Conservation (phyloP, 2,888 invertebrate genomes). For the Sphaerophoria rueppellii region DNA sequence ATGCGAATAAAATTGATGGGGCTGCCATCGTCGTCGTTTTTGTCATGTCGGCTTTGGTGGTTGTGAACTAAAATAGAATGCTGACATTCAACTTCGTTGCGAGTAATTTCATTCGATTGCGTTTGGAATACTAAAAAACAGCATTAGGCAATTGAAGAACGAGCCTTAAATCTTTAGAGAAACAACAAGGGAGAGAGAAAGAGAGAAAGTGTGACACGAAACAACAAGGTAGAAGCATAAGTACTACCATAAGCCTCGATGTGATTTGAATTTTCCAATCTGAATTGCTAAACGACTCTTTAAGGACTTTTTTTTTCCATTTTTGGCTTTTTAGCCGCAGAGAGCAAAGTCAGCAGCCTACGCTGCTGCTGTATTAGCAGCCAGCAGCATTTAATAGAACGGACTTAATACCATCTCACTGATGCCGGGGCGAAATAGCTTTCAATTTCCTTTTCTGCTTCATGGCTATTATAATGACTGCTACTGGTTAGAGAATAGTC, state of each 20-base stretch:
- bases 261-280: conserved; percentile 72
- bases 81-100: conserved; percentile 73
- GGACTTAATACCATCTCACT: conserved; percentile 9
- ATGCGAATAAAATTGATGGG: conserved; percentile 58
- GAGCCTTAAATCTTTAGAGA: background rate
- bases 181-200: background rate
- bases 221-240: conserved; percentile 9
- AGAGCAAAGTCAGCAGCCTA: background rate
- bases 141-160: conserved; percentile 57
- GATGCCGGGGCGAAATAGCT: conserved; percentile 3
- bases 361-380: background rate
- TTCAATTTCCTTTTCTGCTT: conserved; percentile 34
- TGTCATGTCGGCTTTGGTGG: background rate
- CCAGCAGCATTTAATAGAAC: conserved; percentile 54
- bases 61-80: conserved; percentile 44
- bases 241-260: conserved; percentile 32
- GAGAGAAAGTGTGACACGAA: conserved; percentile 24
- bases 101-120: conserved; percentile 73
- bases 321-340: background rate
- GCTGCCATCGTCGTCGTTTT: conserved; percentile 11
- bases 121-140: conserved; percentile 71
- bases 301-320: conserved; percentile 39
- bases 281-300: conserved; percentile 73
- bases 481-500: background rate
- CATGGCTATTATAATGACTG: conserved; percentile 8